Percentiles rank a stretch among this genome's conserved stretches.
phyloP scores from a whole-genome alignment of 2,113 vertebrate genomes.

The Arenaria interpres region DNA sequence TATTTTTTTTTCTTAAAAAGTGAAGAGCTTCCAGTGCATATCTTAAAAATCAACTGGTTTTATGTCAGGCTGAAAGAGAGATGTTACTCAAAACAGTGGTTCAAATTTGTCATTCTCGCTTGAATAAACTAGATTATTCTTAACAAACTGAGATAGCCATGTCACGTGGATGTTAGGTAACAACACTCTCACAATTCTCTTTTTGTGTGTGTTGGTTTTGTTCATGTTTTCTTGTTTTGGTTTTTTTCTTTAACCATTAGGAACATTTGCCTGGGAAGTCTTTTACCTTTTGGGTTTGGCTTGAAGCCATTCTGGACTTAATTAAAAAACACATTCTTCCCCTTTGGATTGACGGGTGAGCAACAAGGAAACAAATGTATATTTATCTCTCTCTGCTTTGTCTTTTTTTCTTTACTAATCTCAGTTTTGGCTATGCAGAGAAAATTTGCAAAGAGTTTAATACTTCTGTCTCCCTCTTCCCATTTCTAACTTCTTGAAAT shows the following conservation, averaged over 20 bases:
- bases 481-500: background rate
- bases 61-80: background rate
- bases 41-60: background rate
- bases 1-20: background rate
- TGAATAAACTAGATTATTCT: background rate
- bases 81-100: background rate
- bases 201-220: background rate
- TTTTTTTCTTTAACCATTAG: slow-evolving; percentile 59
- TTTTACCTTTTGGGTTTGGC: slow-evolving; percentile 96
- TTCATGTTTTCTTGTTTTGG: background rate
- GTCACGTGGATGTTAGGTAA: background rate
- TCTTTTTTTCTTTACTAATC: background rate
- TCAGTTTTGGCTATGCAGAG: background rate
- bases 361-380: background rate
- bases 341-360: slow-evolving; percentile 97
- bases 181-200: background rate
- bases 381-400: background rate
- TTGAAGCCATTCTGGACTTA: slow-evolving; percentile 95
- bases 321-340: slow-evolving; percentile 95
- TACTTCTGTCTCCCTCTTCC: background rate
- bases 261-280: slow-evolving; percentile 92
- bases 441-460: background rate
- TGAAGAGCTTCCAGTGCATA: background rate
- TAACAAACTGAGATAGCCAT: background rate
- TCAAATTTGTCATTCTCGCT: background rate